These are phyloP conservation scores for Candidula unifasciata DNA, from an alignment of 2,888 invertebrate genomes.

Conservation along the genomic window DNA sequence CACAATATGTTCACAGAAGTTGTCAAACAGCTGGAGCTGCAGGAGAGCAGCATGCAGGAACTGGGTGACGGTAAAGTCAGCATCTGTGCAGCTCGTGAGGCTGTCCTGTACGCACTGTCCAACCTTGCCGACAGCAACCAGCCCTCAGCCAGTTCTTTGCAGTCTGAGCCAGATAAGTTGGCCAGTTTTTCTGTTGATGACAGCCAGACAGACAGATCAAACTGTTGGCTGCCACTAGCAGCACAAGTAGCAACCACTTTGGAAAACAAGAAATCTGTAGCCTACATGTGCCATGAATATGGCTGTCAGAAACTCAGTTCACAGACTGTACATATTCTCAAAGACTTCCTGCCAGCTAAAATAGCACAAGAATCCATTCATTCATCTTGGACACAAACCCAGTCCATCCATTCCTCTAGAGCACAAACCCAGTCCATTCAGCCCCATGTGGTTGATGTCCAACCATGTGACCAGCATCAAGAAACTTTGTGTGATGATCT, in stretches of 20 bases:
- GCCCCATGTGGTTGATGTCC: not conserved
- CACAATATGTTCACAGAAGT: constrained; percentile 48
- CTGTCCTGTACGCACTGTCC: constrained; percentile 32
- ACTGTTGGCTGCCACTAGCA: constrained; percentile 42
- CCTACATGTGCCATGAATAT: not conserved
- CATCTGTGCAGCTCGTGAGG: constrained; percentile 44
- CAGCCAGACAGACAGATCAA: not conserved
- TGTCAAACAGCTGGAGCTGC: not conserved
- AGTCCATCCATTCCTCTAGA: too few species aligned
- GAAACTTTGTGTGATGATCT: not conserved
- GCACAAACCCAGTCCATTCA: too few species aligned
- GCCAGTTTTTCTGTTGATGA: not conserved
- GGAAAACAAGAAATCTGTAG: not conserved
- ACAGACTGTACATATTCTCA: constrained; percentile 22
- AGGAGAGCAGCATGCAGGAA: not conserved
- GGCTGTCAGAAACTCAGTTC: constrained; percentile 29
- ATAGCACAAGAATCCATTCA: too few species aligned
- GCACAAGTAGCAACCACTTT: constrained; percentile 35
- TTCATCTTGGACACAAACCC: too few species aligned
- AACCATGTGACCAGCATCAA: not conserved
- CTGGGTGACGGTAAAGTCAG: constrained; percentile 42
- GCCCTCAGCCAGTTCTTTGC: constrained; percentile 9
- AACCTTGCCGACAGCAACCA: constrained; percentile 17
- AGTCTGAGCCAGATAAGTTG: constrained; percentile 41
- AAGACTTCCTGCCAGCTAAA: not conserved